Conservation (phyloP, 2,113 vertebrate genomes). For the Erinaceus europaeus region DNA sequence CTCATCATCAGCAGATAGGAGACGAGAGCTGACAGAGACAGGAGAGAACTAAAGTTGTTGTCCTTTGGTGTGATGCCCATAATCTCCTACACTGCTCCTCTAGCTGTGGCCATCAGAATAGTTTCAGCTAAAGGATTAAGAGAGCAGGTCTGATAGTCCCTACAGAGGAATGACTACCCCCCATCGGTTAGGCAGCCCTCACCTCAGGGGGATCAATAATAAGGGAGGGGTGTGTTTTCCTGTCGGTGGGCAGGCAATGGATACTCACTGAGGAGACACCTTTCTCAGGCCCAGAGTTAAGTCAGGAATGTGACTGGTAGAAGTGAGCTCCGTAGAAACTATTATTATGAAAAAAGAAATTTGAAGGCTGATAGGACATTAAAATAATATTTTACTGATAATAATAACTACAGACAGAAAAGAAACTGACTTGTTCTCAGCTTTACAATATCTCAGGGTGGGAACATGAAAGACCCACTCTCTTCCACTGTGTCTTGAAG, state of each 20-base stretch:
- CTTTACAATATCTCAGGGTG: not conserved
- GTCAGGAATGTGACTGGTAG: not conserved
- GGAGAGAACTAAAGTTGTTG: not conserved
- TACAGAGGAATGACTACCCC: not conserved
- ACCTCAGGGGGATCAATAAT: too few relatives aligned
- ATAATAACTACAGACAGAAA: not conserved
- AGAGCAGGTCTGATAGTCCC: not conserved
- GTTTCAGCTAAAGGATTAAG: not conserved
- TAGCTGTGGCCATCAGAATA: not conserved
- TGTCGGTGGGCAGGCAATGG: too few relatives aligned
- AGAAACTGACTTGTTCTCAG: not conserved
- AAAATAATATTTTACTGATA: constrained; percentile 21
- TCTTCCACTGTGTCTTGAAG: not conserved
- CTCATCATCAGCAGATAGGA: not conserved
- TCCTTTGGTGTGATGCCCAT: too few relatives aligned
- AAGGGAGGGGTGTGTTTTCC: too few relatives aligned
- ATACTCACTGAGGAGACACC: not conserved
- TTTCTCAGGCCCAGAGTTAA: not conserved
- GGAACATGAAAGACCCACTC: not conserved
- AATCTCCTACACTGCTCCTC: too few relatives aligned
- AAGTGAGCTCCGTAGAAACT: not conserved
- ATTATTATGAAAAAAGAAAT: not conserved
- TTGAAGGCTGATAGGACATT: not conserved
- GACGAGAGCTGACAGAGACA: not conserved
- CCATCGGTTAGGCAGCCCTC: not conserved